These are phyloP conservation scores for Drosophila birchii DNA, from an alignment of 2,888 invertebrate species.

Conservation along the genomic window DNA sequence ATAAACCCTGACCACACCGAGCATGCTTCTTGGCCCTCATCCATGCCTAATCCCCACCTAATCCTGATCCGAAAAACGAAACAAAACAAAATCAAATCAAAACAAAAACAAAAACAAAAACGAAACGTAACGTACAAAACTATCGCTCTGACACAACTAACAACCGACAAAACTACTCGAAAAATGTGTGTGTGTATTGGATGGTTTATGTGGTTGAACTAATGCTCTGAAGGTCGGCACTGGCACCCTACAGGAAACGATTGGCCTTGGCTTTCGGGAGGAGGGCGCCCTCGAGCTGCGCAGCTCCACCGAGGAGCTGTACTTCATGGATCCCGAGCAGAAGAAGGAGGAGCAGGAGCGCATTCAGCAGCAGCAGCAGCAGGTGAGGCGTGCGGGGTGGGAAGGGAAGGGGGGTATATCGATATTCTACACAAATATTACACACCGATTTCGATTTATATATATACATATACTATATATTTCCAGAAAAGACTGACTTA, in stretches of 20 bases:
- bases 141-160: constrained; percentile 38
- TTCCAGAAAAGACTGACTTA: background rate
- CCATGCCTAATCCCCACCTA: constrained; percentile 9
- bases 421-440: constrained; percentile 9
- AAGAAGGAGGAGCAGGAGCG: constrained; percentile 85
- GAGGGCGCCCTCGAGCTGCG: constrained; percentile 94
- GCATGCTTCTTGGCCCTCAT: constrained; percentile 27
- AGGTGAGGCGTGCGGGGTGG: constrained; percentile 36
- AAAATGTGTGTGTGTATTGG: constrained; percentile 57
- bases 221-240: constrained; percentile 85
- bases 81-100: background rate
- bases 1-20: background rate
- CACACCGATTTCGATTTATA: constrained; percentile 37
- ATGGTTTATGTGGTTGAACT: constrained; percentile 72
- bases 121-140: constrained; percentile 8
- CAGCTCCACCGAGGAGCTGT: constrained; percentile 94
- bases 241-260: constrained; percentile 86
- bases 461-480: background rate
- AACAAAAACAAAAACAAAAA: background rate
- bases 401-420: no score
- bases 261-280: constrained; percentile 87
- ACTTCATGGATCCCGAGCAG: constrained; percentile 89
- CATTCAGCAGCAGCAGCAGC: constrained; percentile 80
- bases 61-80: constrained; percentile 18
- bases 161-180: constrained; percentile 6